A percentile compares a stretch with the other conserved stretches of the same genome.
These are phyloP conservation scores for Tanypteryx hageni DNA, from an alignment of 2,888 invertebrate genomes.

Conservation along the genomic window DNA sequence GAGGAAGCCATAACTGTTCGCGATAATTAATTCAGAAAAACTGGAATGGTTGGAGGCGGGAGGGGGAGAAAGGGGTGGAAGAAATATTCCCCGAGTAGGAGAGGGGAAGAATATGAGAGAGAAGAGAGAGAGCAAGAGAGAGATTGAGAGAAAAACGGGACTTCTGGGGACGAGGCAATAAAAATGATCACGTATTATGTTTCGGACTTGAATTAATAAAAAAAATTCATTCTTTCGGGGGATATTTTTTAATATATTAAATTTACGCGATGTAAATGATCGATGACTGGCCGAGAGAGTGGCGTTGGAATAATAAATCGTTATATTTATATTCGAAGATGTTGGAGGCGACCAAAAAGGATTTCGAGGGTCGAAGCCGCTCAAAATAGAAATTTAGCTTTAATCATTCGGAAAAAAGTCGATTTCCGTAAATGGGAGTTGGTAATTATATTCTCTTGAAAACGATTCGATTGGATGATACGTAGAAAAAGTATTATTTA, in stretches of 20 bases:
- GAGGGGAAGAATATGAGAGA: neutral
- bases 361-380: neutral
- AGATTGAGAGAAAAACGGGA: neutral
- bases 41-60: neutral
- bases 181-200: slow-evolving; percentile 13
- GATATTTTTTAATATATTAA: neutral
- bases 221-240: neutral
- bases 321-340: neutral
- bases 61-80: neutral
- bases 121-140: neutral
- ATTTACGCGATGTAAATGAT: neutral
- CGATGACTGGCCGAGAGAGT: neutral
- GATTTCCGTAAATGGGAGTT: too few species aligned
- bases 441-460: too few species aligned
- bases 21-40: slow-evolving; percentile 40
- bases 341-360: neutral
- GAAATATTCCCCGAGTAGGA: neutral
- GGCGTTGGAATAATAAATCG: neutral
- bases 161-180: slow-evolving; percentile 4
- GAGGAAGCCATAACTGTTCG: neutral
- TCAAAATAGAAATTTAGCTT: neutral
- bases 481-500: too few species aligned
- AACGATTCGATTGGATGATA: too few species aligned
- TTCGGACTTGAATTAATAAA: neutral
- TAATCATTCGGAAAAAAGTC: too few species aligned